Conservation (phyloP, 2,888 invertebrate species). For the Alcis repandata region DNA sequence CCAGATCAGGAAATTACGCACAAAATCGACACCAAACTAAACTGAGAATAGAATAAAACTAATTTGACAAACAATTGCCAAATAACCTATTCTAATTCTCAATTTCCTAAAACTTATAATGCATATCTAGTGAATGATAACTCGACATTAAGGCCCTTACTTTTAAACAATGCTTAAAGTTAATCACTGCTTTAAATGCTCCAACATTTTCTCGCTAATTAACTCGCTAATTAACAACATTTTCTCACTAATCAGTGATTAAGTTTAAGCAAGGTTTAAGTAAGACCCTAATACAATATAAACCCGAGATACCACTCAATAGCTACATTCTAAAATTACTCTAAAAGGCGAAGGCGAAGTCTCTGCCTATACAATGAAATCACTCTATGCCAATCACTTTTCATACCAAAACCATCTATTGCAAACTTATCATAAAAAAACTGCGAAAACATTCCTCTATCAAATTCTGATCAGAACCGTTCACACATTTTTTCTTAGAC, state of each 20-base stretch:
- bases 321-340: constrained; percentile 9
- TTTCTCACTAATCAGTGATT: no score
- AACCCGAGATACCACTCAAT: constrained; percentile 23
- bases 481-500: neutral
- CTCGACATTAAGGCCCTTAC: no score
- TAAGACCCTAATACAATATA: constrained; percentile 19
- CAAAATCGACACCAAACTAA: constrained; percentile 11
- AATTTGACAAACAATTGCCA: neutral
- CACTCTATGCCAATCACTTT: constrained; percentile 8
- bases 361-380: neutral
- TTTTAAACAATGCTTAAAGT: no score
- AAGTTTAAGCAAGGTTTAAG: no score
- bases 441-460: constrained; percentile 14
- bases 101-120: constrained; percentile 7
- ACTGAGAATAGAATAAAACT: neutral
- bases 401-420: constrained; percentile 4
- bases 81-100: neutral
- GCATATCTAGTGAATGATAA: constrained; percentile 17
- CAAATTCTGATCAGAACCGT: constrained; percentile 8
- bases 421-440: neutral
- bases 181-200: no score
- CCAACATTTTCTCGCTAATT: no score
- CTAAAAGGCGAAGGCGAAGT: constrained; percentile 28
- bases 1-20: neutral
- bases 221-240: no score